Conservation (phyloP, 64 coral and sea anemone genomes). For the Pocillopora damicornis region DNA sequence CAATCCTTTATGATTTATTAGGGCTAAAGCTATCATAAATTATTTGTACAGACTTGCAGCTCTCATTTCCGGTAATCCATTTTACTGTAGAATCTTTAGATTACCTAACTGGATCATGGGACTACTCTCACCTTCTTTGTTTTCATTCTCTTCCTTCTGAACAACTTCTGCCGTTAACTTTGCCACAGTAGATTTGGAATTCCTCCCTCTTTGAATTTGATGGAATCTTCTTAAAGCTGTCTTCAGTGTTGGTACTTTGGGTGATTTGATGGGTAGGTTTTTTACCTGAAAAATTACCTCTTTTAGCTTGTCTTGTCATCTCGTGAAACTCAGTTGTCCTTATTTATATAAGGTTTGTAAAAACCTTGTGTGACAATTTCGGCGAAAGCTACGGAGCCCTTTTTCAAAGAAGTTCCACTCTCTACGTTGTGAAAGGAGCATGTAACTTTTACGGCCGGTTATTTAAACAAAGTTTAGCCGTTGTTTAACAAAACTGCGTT, state of each 20-base stretch:
- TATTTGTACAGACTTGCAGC: neutral
- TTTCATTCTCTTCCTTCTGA: neutral
- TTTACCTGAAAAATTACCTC: constrained; percentile 44
- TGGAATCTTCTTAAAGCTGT: constrained; percentile 83
- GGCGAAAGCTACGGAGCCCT: no score
- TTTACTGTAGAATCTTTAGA: neutral
- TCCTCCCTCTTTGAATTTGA: neutral
- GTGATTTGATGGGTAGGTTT: constrained; percentile 92
- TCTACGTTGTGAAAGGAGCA: no score
- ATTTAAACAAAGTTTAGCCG: no score
- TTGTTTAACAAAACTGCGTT: no score
- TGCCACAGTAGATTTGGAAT: neutral
- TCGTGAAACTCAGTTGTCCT: neutral
- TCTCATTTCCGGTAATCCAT: neutral
- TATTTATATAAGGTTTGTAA: no score
- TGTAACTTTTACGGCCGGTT: no score
- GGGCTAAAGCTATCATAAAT: neutral
- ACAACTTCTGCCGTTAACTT: neutral
- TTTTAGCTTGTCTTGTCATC: neutral
- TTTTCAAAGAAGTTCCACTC: no score
- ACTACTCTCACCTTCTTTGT: constrained; percentile 4
- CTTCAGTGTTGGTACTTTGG: constrained; percentile 77
- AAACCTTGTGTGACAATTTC: no score
- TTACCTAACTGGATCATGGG: neutral
- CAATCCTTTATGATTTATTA: neutral